These are phyloP conservation scores for Planiliza haematocheilus DNA, from an alignment of 2,113 vertebrate species.

Conservation along the genomic window DNA sequence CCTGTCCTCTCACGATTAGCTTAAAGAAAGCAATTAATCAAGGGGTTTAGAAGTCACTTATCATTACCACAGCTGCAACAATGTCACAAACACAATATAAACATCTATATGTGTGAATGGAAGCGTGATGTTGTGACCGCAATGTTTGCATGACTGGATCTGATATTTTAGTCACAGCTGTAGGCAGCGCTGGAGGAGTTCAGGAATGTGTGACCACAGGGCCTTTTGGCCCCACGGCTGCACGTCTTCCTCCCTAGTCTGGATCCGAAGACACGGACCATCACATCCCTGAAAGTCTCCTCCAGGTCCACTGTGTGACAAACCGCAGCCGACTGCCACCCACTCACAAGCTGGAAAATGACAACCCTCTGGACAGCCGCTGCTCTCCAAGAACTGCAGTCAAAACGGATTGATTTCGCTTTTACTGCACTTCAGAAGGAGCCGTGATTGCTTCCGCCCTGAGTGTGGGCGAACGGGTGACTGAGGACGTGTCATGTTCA, in stretches of 20 bases:
- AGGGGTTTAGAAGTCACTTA: slow-evolving; percentile 13
- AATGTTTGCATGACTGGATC: slow-evolving; percentile 72
- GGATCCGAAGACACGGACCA: slow-evolving; percentile 70
- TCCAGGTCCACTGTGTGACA: slow-evolving; percentile 79
- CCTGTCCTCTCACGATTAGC: neutral
- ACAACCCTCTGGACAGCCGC: slow-evolving; percentile 76
- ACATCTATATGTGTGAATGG: slow-evolving; percentile 66
- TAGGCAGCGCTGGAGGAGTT: slow-evolving; percentile 82
- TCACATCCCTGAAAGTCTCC: slow-evolving; percentile 67
- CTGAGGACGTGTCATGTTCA: slow-evolving; percentile 71
- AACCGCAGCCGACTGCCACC: slow-evolving; percentile 80
- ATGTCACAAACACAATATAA: slow-evolving; percentile 52
- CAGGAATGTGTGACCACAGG: slow-evolving; percentile 83
- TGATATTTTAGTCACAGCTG: slow-evolving; percentile 80
- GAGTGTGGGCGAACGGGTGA: slow-evolving; percentile 76
- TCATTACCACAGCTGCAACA: slow-evolving; percentile 16
- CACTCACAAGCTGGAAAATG: slow-evolving; percentile 82
- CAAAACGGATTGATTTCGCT: slow-evolving; percentile 65
- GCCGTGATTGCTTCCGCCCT: slow-evolving; percentile 72
- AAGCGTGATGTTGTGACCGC: slow-evolving; percentile 65
- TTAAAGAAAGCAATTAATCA: neutral
- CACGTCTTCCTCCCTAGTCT: slow-evolving; percentile 74
- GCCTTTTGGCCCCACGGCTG: slow-evolving; percentile 70
- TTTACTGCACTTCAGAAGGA: slow-evolving; percentile 66
- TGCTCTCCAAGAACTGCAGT: slow-evolving; percentile 60